Evolutionary conservation across 2,113 vertebrate genomes (phyloP).

Genomic region (Anseranas semipalmata): DNA sequence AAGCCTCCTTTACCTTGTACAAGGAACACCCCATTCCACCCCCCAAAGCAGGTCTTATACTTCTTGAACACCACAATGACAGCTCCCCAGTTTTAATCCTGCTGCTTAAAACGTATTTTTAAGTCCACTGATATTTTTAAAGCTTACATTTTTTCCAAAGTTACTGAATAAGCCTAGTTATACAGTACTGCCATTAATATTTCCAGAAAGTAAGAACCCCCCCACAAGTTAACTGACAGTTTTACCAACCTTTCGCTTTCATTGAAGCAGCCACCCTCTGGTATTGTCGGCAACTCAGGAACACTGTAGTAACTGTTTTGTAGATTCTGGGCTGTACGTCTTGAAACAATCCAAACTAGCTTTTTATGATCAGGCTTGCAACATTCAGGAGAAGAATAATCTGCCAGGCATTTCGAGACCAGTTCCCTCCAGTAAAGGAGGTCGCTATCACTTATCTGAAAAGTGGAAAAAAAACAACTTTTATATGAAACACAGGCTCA

Average conservation of each 20-base stretch:
- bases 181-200: not conserved
- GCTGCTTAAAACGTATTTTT: not conserved
- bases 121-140: not conserved
- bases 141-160: not conserved
- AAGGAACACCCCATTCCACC: no score
- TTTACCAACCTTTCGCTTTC: slow-evolving; percentile 86
- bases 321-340: slow-evolving; percentile 92
- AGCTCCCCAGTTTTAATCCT: no score
- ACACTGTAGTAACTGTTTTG: slow-evolving; percentile 90
- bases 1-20: not conserved
- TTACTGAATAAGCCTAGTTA: not conserved
- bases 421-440: slow-evolving; percentile 89
- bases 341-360: slow-evolving; percentile 94
- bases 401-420: slow-evolving; percentile 90
- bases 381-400: slow-evolving; percentile 94
- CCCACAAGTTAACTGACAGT: not conserved
- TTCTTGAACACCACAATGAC: not conserved
- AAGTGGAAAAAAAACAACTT: not conserved
- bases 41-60: not conserved
- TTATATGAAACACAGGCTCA: not conserved
- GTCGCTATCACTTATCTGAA: slow-evolving; percentile 88
- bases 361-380: slow-evolving; percentile 94
- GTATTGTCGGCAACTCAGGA: slow-evolving; percentile 94
- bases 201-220: not conserved
- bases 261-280: slow-evolving; percentile 85